Conservation (phyloP, 2,888 invertebrate genomes). For the Tribolium freemani region DNA sequence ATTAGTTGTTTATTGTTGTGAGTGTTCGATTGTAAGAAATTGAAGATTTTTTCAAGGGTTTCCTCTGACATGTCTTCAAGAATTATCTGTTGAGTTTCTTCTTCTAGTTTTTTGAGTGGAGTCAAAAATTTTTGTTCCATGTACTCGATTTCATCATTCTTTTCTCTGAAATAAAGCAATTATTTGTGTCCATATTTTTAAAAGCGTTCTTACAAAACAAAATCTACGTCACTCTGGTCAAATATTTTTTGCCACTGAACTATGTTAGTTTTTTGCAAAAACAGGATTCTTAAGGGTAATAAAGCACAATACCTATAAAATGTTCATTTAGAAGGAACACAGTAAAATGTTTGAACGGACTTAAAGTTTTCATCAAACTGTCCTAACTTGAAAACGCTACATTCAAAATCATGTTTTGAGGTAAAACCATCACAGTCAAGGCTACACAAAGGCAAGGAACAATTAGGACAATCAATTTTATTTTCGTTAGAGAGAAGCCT, state of each 20-base stretch:
- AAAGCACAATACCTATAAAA: conserved; percentile 76
- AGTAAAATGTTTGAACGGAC: neutral
- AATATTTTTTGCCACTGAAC: conserved; percentile 69
- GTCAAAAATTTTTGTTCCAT: conserved; percentile 72
- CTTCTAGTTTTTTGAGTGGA: conserved; percentile 66
- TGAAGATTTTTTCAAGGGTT: neutral
- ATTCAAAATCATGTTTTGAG: conserved; percentile 77
- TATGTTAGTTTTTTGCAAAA: conserved; percentile 73
- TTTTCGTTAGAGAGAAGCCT: conserved; percentile 42
- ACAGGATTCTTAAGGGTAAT: conserved; percentile 75
- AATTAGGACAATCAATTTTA: conserved; percentile 65
- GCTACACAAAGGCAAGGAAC: conserved; percentile 82
- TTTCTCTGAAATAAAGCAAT: neutral
- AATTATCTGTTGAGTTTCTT: conserved; percentile 36
- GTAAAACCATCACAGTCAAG: conserved; percentile 74
- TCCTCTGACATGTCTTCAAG: neutral
- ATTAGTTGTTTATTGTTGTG: neutral
- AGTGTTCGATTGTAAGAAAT: neutral
- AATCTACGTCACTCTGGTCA: neutral
- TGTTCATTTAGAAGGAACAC: neutral
- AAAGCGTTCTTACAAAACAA: conserved; percentile 46
- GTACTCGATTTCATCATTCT: neutral
- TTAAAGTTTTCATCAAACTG: conserved; percentile 38
- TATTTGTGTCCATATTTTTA: conserved; percentile 62
- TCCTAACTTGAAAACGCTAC: conserved; percentile 72